Percentiles rank a stretch among this genome's conserved stretches.
phyloP scores from a whole-genome alignment of 2,113 vertebrate genomes.

The Boulengeromyrus knoepffleri region DNA sequence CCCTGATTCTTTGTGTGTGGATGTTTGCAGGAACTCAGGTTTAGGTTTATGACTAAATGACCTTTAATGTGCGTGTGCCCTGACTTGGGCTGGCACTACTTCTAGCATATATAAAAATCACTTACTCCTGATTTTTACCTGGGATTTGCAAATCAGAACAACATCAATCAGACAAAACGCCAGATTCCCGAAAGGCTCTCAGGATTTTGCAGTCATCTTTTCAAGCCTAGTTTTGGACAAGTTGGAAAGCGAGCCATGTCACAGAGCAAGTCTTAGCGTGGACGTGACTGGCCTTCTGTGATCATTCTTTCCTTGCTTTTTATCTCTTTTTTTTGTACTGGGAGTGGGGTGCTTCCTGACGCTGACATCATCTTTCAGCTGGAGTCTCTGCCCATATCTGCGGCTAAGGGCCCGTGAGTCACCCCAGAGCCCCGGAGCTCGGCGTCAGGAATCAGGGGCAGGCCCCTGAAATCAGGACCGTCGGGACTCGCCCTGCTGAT shows the following conservation, averaged over 20 bases:
- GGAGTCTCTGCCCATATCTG: background rate
- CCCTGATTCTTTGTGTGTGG: background rate
- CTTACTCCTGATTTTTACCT: background rate
- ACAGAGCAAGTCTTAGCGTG: background rate
- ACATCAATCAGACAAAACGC: background rate
- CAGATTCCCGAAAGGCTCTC: background rate
- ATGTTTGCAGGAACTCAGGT: background rate
- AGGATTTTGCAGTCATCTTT: background rate
- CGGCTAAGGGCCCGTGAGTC: background rate
- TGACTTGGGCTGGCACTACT: background rate
- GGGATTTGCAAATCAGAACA: background rate
- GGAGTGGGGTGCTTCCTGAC: background rate
- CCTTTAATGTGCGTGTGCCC: background rate
- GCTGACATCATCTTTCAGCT: background rate
- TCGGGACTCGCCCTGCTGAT: background rate
- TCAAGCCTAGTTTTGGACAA: background rate
- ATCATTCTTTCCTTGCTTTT: conserved; percentile 16
- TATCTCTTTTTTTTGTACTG: background rate
- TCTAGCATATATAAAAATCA: background rate
- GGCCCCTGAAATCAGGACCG: background rate
- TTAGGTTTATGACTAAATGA: background rate
- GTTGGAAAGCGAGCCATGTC: background rate
- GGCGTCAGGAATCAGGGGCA: background rate
- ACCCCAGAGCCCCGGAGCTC: background rate
- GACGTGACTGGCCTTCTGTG: background rate